Evolutionary conservation across 2,888 invertebrate species (phyloP).

Genomic region (Sarcophaga rosellei): DNA sequence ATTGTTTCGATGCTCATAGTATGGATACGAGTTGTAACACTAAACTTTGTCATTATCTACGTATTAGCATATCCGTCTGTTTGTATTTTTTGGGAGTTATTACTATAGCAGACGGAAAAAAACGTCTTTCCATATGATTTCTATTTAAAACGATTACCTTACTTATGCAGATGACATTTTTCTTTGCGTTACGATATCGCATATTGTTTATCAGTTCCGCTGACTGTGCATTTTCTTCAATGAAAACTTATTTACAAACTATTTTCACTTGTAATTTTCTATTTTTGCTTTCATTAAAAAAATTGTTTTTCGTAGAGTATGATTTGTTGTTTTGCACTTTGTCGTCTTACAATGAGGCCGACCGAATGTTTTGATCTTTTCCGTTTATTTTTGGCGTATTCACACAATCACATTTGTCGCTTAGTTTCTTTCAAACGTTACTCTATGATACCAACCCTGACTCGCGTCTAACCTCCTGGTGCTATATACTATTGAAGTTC

Average conservation of each 20-base stretch:
- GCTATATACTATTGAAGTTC: slow-evolving; percentile 41
- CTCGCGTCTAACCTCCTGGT: slow-evolving; percentile 51
- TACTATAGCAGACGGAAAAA: too few species aligned
- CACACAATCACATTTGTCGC: slow-evolving; percentile 27
- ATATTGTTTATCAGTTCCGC: too few species aligned
- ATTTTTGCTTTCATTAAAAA: slow-evolving; percentile 26
- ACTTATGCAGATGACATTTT: too few species aligned
- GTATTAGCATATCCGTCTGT: too few species aligned
- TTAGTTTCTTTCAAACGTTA: slow-evolving; percentile 10
- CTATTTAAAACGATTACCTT: too few species aligned
- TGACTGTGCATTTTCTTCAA: neutral
- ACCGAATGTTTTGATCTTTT: slow-evolving; percentile 63
- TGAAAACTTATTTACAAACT: slow-evolving; percentile 56
- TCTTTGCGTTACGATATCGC: too few species aligned
- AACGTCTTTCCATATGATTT: too few species aligned
- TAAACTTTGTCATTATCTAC: too few species aligned
- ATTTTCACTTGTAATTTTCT: slow-evolving; percentile 61
- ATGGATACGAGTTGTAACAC: too few species aligned
- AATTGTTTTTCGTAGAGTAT: slow-evolving; percentile 21
- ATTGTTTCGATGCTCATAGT: too few species aligned
- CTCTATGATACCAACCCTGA: slow-evolving; percentile 37
- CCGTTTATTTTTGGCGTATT: slow-evolving; percentile 39
- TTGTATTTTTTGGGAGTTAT: too few species aligned
- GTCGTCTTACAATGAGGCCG: slow-evolving; percentile 56
- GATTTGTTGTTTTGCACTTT: slow-evolving; percentile 66